Evolutionary conservation across 2,888 invertebrate species (phyloP).

Genomic region (Cerceris rybyensis): DNA sequence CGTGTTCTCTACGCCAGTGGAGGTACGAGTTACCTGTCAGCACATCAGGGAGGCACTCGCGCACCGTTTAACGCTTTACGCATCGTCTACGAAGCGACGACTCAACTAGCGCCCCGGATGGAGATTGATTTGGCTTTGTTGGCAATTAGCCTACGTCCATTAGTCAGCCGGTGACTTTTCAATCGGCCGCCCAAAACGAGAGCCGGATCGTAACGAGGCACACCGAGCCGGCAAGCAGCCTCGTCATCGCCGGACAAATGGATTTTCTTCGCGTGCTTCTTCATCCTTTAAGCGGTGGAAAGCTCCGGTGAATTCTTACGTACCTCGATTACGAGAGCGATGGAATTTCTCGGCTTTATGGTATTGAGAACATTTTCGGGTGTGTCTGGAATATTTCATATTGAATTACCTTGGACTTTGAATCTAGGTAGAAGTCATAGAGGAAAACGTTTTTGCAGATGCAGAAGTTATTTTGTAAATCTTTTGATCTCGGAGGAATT

Average conservation of each 20-base stretch:
- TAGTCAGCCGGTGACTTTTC: slow-evolving; percentile 76
- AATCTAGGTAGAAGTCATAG: no score
- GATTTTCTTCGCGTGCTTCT: slow-evolving; percentile 62
- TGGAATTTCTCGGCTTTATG: no score
- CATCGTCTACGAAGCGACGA: slow-evolving; percentile 65
- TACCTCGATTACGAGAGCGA: neutral
- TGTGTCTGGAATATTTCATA: no score
- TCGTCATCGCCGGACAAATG: slow-evolving; percentile 68
- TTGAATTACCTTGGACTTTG: no score
- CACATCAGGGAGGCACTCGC: slow-evolving; percentile 50
- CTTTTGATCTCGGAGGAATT: no score
- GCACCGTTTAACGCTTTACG: slow-evolving; percentile 66
- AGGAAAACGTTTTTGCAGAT: no score
- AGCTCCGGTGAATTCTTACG: slow-evolving; percentile 32
- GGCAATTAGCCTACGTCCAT: slow-evolving; percentile 77
- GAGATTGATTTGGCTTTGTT: slow-evolving; percentile 78
- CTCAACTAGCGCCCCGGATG: slow-evolving; percentile 71
- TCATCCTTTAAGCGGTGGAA: slow-evolving; percentile 54
- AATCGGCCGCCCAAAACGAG: slow-evolving; percentile 74
- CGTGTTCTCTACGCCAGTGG: slow-evolving; percentile 48
- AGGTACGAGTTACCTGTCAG: slow-evolving; percentile 59
- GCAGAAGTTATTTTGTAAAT: no score
- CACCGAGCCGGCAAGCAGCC: slow-evolving; percentile 40
- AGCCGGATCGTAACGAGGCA: slow-evolving; percentile 47
- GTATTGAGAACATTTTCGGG: no score